phyloP scores from a whole-genome alignment of 2,888 invertebrate species.

The Sinodicranocentrus sp. region DNA sequence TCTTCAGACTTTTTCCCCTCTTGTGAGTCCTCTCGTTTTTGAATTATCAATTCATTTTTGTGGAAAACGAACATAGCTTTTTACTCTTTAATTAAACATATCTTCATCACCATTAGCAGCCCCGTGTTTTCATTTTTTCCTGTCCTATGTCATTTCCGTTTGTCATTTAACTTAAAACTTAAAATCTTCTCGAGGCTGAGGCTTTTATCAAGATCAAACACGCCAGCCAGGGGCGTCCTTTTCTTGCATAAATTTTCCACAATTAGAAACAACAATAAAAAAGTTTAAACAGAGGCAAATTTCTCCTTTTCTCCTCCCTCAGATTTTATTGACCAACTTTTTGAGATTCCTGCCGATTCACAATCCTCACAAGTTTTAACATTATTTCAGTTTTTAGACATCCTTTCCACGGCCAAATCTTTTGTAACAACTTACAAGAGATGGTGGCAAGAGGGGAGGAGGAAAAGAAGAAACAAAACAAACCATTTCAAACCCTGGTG shows the following conservation, averaged over 20 bases:
- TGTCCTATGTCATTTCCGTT: no score
- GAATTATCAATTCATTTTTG: constrained; percentile 54
- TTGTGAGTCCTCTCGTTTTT: not conserved
- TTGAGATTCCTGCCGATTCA: not conserved
- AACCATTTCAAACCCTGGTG: no score
- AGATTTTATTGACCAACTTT: not conserved
- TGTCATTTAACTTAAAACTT: no score
- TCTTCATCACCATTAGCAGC: no score
- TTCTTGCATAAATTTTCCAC: constrained; percentile 47
- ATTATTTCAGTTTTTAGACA: constrained; percentile 12
- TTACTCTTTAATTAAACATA: no score
- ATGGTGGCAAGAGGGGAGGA: no score
- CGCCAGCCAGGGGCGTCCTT: no score
- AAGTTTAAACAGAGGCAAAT: constrained; percentile 69
- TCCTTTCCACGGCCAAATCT: not conserved
- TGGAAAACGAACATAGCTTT: constrained; percentile 41
- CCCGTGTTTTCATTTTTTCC: no score
- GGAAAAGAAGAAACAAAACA: no score
- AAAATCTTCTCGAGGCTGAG: no score
- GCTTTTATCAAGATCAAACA: no score
- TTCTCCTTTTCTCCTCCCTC: constrained; percentile 50
- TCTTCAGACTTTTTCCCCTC: constrained; percentile 2
- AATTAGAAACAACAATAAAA: constrained; percentile 55
- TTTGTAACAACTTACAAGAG: no score
- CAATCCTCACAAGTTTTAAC: not conserved